These are phyloP conservation scores for Allolobophora icterica DNA, from an alignment of 2,888 invertebrate species.

Conservation along the genomic window DNA sequence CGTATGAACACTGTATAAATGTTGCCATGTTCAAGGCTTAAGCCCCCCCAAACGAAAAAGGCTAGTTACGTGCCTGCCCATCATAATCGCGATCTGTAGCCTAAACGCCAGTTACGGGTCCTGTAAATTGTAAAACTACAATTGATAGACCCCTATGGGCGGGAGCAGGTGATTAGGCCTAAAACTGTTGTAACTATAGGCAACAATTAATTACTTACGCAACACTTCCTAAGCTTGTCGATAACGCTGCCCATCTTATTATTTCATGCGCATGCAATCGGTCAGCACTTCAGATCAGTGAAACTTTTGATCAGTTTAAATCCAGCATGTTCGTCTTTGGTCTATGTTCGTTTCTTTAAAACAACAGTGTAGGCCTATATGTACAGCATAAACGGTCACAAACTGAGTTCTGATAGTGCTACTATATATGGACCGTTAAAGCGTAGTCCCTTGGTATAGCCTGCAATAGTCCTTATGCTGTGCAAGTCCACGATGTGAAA, in stretches of 20 bases:
- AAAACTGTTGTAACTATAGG: neutral
- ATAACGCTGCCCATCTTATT: conserved; percentile 7
- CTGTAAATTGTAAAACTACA: neutral
- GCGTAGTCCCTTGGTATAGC: neutral
- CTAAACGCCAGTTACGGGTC: neutral
- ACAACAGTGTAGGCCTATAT: too few relatives aligned
- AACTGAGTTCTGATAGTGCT: neutral
- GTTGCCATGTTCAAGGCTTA: too few relatives aligned
- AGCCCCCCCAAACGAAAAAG: too few relatives aligned
- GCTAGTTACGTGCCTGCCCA: too few relatives aligned
- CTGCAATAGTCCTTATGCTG: neutral
- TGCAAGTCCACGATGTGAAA: neutral
- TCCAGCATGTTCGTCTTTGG: neutral
- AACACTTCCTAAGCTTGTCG: neutral
- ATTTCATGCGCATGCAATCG: neutral
- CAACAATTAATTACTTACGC: neutral
- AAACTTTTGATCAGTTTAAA: neutral
- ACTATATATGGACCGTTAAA: neutral
- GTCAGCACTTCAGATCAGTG: neutral
- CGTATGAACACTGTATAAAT: too few relatives aligned
- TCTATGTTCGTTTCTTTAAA: neutral
- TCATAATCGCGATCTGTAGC: neutral
- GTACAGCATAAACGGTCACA: neutral
- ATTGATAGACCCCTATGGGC: neutral
- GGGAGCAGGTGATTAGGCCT: neutral